These are phyloP conservation scores for Siderastrea radians DNA, from an alignment of 92 coral and sea anemone genomes.

Conservation along the genomic window DNA sequence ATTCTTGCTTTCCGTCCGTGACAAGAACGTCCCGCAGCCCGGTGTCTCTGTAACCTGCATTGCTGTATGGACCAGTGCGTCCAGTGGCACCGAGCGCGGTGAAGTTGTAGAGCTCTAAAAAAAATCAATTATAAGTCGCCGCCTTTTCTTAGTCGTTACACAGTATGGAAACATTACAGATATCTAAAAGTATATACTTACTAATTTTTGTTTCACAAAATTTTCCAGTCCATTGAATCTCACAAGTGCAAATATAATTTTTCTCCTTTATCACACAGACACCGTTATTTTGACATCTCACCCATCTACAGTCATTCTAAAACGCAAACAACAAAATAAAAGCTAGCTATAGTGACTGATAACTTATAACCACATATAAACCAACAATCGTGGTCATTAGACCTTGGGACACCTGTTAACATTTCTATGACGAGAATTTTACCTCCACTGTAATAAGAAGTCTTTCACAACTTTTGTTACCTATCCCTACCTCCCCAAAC, in stretches of 20 bases:
- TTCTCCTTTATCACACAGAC: not conserved
- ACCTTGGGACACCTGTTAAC: too few relatives aligned
- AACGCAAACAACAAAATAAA: not conserved
- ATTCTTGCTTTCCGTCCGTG: conserved; percentile 58
- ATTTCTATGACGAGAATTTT: too few relatives aligned
- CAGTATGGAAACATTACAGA: not conserved
- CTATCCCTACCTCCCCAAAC: too few relatives aligned
- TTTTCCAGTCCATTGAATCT: conserved; percentile 19
- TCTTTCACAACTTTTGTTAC: too few relatives aligned
- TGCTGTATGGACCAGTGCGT: conserved; percentile 57
- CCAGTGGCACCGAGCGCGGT: conserved; percentile 70
- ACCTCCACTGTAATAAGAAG: too few relatives aligned
- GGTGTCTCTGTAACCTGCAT: conserved; percentile 46
- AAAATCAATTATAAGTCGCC: not conserved
- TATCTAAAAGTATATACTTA: not conserved
- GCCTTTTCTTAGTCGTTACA: not conserved
- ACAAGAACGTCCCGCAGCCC: conserved; percentile 31
- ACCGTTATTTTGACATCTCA: conserved; percentile 28
- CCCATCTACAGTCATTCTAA: conserved; percentile 37
- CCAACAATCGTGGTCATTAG: too few relatives aligned
- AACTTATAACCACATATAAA: too few relatives aligned
- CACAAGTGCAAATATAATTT: not conserved
- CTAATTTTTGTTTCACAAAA: conserved; percentile 24
- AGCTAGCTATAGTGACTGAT: too few relatives aligned
- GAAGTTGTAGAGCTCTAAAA: conserved; percentile 46